These are phyloP conservation scores for Eupeodes latifasciatus DNA, from an alignment of 2,888 invertebrate species.

Conservation along the genomic window DNA sequence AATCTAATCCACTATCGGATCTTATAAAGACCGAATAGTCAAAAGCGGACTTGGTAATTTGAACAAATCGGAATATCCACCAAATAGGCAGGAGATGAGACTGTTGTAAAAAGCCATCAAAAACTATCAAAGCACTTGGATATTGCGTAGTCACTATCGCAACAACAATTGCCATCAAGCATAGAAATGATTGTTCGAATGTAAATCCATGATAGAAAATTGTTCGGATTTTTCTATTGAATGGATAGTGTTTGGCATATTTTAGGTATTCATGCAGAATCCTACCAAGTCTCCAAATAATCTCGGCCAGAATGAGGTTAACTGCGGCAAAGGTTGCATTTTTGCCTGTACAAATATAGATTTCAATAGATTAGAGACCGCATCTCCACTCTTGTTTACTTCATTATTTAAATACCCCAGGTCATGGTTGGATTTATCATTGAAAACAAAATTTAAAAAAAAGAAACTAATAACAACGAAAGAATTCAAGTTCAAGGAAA, in stretches of 20 bases:
- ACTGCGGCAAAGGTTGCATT: constrained; percentile 25
- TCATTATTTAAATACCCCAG: neutral
- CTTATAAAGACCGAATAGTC: constrained; percentile 79
- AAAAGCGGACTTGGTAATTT: constrained; percentile 77
- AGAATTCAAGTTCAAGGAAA: neutral
- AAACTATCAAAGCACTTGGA: neutral
- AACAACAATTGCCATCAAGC: neutral
- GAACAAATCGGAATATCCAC: constrained; percentile 75
- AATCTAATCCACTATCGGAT: constrained; percentile 80
- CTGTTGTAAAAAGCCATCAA: neutral
- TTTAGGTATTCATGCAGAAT: constrained; percentile 73
- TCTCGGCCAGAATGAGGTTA: constrained; percentile 76
- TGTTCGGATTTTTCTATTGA: constrained; percentile 71
- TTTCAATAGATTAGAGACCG: neutral
- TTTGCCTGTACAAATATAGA: constrained; percentile 8
- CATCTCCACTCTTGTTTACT: too few species aligned
- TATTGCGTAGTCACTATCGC: neutral
- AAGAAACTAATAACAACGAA: neutral
- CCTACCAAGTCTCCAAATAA: constrained; percentile 73
- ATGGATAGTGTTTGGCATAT: constrained; percentile 77
- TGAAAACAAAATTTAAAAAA: neutral
- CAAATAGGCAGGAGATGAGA: constrained; percentile 78
- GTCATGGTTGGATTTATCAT: neutral
- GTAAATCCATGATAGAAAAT: constrained; percentile 76
- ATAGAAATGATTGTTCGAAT: constrained; percentile 34